Percentiles rank a stretch among this genome's conserved stretches.
These are phyloP conservation scores for Mimachlamys varia DNA, from an alignment of 2,888 invertebrate species.

Conservation along the genomic window DNA sequence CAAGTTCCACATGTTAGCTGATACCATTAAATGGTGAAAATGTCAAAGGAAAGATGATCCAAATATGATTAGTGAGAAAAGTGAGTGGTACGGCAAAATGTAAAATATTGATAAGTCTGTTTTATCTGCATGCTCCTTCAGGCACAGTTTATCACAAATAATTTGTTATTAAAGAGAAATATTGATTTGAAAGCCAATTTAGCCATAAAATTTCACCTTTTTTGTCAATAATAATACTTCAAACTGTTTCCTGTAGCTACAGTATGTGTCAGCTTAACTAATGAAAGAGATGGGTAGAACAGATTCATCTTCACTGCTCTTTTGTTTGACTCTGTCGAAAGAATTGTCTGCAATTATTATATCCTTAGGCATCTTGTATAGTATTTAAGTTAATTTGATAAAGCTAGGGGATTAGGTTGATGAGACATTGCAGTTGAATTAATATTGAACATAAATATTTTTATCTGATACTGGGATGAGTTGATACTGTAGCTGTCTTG, in stretches of 20 bases:
- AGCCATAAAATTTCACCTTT: not conserved
- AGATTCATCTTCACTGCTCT: not conserved
- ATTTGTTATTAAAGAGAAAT: slow-evolving; percentile 27
- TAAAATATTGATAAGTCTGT: slow-evolving; percentile 31
- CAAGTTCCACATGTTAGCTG: slow-evolving; percentile 42
- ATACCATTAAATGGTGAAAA: slow-evolving; percentile 50
- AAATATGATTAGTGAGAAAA: slow-evolving; percentile 47
- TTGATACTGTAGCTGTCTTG: too few relatives aligned
- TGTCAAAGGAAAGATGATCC: slow-evolving; percentile 47
- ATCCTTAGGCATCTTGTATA: too few relatives aligned
- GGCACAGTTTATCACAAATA: not conserved
- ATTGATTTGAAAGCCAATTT: slow-evolving; percentile 15
- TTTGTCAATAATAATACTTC: not conserved
- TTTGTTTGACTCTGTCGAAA: not conserved
- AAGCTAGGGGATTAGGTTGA: too few relatives aligned
- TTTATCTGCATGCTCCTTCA: not conserved
- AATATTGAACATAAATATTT: too few relatives aligned
- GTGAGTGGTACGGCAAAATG: slow-evolving; percentile 30
- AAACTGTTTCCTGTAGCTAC: not conserved
- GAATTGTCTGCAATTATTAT: too few relatives aligned
- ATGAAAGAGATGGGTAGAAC: too few relatives aligned
- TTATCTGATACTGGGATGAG: too few relatives aligned
- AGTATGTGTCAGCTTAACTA: too few relatives aligned
- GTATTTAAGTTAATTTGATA: too few relatives aligned
- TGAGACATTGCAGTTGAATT: too few relatives aligned